Percentiles rank a stretch among this genome's conserved stretches.
Evolutionary conservation across 2,113 vertebrate genomes (phyloP).

Genomic region (Sula dactylatra): DNA sequence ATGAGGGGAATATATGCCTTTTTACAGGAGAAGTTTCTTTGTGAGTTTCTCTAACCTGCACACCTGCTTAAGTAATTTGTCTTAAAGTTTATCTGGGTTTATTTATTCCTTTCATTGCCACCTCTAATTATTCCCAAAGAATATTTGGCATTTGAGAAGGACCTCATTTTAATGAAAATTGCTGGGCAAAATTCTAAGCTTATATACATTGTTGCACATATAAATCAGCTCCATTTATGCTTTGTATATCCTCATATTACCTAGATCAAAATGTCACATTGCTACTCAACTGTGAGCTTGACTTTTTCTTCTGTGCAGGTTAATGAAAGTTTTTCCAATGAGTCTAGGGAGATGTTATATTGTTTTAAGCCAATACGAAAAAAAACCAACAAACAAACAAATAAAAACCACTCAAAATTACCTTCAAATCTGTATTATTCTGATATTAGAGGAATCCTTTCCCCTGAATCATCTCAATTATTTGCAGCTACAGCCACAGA

Average conservation of each 20-base stretch:
- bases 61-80: background rate
- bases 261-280: background rate
- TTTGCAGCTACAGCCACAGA: background rate
- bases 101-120: background rate
- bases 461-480: background rate
- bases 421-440: background rate
- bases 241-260: background rate
- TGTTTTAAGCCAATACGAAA: background rate
- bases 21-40: background rate
- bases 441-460: background rate
- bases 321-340: background rate
- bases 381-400: background rate
- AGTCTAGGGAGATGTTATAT: background rate
- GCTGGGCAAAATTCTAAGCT: background rate
- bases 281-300: background rate
- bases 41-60: background rate
- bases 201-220: background rate
- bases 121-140: background rate
- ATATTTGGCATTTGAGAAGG: background rate
- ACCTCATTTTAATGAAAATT: background rate
- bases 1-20: background rate
- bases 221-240: background rate
- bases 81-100: background rate
- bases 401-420: background rate
- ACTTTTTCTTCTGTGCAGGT: background rate